phyloP scores from a whole-genome alignment of 2,113 vertebrate species.

The Uropsilus gracilis region DNA sequence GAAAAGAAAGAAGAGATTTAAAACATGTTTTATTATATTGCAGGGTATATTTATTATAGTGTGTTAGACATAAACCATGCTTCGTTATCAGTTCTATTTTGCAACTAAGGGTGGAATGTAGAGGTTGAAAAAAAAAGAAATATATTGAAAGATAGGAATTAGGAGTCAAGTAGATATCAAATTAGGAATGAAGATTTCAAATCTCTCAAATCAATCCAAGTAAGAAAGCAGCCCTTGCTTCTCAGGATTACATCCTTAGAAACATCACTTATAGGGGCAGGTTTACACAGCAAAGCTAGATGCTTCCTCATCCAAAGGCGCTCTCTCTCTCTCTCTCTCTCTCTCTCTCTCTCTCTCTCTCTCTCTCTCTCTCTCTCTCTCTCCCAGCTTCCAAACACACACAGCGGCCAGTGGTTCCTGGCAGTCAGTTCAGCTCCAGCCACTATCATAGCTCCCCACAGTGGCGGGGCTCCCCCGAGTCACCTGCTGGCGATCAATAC shows the following conservation, averaged over 20 bases:
- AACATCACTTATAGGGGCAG: not conserved
- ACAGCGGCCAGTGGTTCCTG: not conserved
- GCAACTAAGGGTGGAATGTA: not conserved
- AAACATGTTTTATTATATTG: not conserved
- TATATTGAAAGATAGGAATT: not conserved
- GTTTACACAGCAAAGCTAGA: not conserved
- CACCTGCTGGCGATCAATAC: constrained; percentile 33
- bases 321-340: no score
- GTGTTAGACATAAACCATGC: not conserved
- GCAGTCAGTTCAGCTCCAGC: rapidly evolving
- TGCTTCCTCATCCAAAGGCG: not conserved
- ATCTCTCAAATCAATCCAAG: not conserved
- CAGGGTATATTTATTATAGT: not conserved
- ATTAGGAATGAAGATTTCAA: not conserved
- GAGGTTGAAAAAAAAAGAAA: not conserved
- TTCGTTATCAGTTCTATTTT: not conserved
- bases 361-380: no score
- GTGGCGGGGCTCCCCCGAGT: no score
- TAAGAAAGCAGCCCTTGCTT: not conserved
- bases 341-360: no score
- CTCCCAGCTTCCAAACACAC: no score
- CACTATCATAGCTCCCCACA: not conserved
- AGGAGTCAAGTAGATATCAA: not conserved
- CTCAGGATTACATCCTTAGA: not conserved
- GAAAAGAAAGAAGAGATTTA: not conserved